Percentiles rank a stretch among this genome's conserved stretches.
Conservation (phyloP, 2,888 invertebrate genomes). For the Abrostola tripartita region DNA sequence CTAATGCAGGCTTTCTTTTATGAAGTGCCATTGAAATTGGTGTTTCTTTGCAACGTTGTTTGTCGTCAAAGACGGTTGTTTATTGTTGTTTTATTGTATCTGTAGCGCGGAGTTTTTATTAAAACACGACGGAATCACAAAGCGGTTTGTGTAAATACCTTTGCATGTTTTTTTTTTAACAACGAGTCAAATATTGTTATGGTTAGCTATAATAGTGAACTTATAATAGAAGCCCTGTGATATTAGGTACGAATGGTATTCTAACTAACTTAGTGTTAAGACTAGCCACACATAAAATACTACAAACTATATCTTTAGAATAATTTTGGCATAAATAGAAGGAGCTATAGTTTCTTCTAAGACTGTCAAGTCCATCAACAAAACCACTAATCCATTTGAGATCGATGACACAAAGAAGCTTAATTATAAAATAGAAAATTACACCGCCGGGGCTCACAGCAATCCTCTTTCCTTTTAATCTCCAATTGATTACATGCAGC, state of each 20-base stretch:
- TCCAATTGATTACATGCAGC: conserved; percentile 74
- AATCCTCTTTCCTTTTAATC: conserved; percentile 76
- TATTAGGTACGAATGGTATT: too few species aligned
- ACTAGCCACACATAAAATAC: too few species aligned
- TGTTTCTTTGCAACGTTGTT: conserved; percentile 32
- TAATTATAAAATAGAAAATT: conserved; percentile 64
- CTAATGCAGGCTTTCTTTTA: conserved; percentile 52
- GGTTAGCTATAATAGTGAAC: too few species aligned
- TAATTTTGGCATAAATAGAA: too few species aligned
- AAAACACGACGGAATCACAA: conserved; percentile 14
- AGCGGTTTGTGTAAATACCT: conserved; percentile 11
- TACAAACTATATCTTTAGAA: too few species aligned
- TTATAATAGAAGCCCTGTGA: too few species aligned
- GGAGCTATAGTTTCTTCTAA: too few species aligned
- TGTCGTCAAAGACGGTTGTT: conserved; percentile 34
- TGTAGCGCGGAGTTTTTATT: background rate
- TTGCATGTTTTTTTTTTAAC: background rate
- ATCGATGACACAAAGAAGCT: conserved; percentile 56
- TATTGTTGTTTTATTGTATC: conserved; percentile 13
- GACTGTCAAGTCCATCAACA: background rate
- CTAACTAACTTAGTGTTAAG: too few species aligned
- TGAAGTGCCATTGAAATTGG: conserved; percentile 37
- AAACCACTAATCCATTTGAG: conserved; percentile 22
- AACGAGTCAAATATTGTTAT: too few species aligned
- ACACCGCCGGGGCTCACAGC: conserved; percentile 54